Conservation (phyloP, 2,113 vertebrate species). For the Crotalus horridus region DNA sequence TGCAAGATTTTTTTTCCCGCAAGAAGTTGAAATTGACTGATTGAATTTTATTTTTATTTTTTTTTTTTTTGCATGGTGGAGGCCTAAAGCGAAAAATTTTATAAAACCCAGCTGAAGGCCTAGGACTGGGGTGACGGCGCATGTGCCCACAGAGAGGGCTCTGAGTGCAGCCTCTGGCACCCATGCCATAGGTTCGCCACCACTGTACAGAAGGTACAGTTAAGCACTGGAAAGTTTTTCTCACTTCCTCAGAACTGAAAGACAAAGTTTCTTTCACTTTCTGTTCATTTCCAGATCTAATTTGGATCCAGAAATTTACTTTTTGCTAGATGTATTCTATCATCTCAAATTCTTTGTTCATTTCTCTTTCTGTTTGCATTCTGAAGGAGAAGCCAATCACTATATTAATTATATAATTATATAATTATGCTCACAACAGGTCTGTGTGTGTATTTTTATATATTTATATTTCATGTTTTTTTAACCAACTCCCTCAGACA, state of each 20-base stretch:
- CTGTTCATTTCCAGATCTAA: not conserved
- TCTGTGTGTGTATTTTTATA: not conserved
- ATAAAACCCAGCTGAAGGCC: too few species aligned
- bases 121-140: too few species aligned
- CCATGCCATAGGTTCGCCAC: too few species aligned
- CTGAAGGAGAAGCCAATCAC: not conserved
- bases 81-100: too few species aligned
- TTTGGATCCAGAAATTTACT: not conserved
- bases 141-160: too few species aligned
- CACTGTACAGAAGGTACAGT: not conserved
- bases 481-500: not conserved
- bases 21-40: too few species aligned
- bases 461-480: not conserved
- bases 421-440: not conserved
- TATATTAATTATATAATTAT: not conserved
- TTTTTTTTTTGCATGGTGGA: too few species aligned
- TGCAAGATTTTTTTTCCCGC: too few species aligned
- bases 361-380: not conserved
- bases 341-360: not conserved
- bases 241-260: not conserved
- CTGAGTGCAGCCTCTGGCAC: too few species aligned
- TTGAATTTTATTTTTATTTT: too few species aligned
- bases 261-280: not conserved
- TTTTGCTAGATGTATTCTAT: not conserved
- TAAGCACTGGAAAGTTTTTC: not conserved